phyloP scores from a whole-genome alignment of 2,888 invertebrate genomes.

The Platerodrilus igneus region DNA sequence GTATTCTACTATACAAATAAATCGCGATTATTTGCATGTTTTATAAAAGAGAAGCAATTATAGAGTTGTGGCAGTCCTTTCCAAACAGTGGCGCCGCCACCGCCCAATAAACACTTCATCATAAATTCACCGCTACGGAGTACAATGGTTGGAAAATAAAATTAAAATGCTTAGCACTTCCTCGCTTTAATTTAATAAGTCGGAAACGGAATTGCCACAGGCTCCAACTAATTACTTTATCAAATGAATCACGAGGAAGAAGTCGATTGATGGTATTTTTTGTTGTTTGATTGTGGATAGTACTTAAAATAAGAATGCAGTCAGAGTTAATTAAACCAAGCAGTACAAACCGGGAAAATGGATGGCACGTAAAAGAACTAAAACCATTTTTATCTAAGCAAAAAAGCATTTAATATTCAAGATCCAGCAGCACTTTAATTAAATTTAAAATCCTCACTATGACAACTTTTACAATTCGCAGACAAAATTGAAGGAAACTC shows the following conservation, averaged over 20 bases:
- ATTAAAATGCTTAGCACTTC: conserved; percentile 46
- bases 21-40: conserved; percentile 25
- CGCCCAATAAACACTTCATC: conserved; percentile 33
- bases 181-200: conserved; percentile 45
- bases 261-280: conserved; percentile 31
- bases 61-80: conserved; percentile 22
- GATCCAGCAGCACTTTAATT: too few relatives aligned
- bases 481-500: too few relatives aligned
- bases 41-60: conserved; percentile 24
- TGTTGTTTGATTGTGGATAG: conserved; percentile 19
- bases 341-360: too few relatives aligned
- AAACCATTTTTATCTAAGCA: too few relatives aligned
- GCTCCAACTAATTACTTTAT: conserved; percentile 43
- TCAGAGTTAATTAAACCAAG: too few relatives aligned
- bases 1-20: conserved; percentile 23
- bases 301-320: too few relatives aligned
- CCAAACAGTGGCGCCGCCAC: conserved; percentile 20
- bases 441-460: too few relatives aligned
- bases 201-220: conserved; percentile 42
- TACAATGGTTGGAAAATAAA: conserved; percentile 39
- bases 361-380: too few relatives aligned
- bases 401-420: too few relatives aligned
- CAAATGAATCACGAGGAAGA: conserved; percentile 40
- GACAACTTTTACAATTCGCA: too few relatives aligned
- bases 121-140: conserved; percentile 36